Conservation (phyloP, 2,888 invertebrate genomes). For the Megamerina dolium region DNA sequence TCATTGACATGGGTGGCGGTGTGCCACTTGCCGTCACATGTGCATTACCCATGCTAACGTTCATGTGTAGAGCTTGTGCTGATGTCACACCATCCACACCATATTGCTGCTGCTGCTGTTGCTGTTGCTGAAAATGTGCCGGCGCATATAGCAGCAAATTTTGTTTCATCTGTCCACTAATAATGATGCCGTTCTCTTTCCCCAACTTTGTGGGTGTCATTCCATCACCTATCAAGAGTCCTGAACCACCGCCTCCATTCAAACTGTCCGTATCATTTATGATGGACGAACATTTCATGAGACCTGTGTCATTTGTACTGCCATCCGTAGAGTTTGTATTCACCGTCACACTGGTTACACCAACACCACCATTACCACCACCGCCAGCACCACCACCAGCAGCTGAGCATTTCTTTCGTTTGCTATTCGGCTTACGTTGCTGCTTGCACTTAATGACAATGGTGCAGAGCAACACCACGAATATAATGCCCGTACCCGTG, state of each 20-base stretch:
- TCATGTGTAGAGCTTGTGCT: slow-evolving; percentile 31
- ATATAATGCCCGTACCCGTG: slow-evolving; percentile 58
- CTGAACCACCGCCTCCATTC: slow-evolving; percentile 27
- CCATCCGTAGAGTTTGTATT: slow-evolving; percentile 29
- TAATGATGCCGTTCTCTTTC: slow-evolving; percentile 37
- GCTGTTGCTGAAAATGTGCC: slow-evolving; percentile 28
- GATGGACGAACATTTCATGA: slow-evolving; percentile 52
- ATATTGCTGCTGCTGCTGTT: slow-evolving; percentile 17
- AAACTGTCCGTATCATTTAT: slow-evolving; percentile 46
- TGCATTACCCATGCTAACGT: slow-evolving; percentile 28
- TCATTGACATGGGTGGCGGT: slow-evolving; percentile 35
- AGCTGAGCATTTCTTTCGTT: slow-evolving; percentile 57
- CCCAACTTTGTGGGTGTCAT: slow-evolving; percentile 38
- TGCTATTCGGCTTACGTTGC: slow-evolving; percentile 40
- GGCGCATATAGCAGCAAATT: slow-evolving; percentile 47
- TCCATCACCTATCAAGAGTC: slow-evolving; percentile 32
- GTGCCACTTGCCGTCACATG: slow-evolving; percentile 36
- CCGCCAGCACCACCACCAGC: slow-evolving; percentile 27
- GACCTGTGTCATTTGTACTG: slow-evolving; percentile 49
- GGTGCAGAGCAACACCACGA: slow-evolving; percentile 61
- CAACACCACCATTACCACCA: slow-evolving; percentile 16
- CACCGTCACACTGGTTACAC: slow-evolving; percentile 51
- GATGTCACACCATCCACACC: slow-evolving; percentile 16
- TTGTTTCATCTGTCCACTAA: slow-evolving; percentile 47
- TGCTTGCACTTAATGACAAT: slow-evolving; percentile 57